Conservation (phyloP, 2,888 invertebrate genomes). For the Cephus sareptanus region DNA sequence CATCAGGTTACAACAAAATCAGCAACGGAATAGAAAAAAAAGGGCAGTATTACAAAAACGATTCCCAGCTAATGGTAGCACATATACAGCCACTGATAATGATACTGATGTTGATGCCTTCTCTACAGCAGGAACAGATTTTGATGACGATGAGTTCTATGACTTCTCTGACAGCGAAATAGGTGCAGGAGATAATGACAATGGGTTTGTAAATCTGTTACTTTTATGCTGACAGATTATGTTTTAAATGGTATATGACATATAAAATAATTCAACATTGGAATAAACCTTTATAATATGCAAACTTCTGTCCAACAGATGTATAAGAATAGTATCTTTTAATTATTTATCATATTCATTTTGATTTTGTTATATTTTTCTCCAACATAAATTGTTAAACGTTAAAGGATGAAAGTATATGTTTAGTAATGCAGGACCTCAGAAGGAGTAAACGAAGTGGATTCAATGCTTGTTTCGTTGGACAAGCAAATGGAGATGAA, state of each 20-base stretch:
- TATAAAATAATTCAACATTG: conserved; percentile 3
- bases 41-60: conserved; percentile 37
- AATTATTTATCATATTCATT: not conserved
- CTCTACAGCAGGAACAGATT: conserved; percentile 57
- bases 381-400: conserved; percentile 26
- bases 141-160: conserved; percentile 60
- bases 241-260: not conserved
- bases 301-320: not conserved
- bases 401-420: conserved; percentile 56
- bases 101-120: conserved; percentile 56
- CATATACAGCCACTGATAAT: conserved; percentile 45
- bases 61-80: conserved; percentile 43
- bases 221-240: conserved; percentile 11
- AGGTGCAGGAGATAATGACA: conserved; percentile 44
- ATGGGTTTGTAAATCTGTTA: conserved; percentile 45
- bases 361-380: conserved; percentile 17
- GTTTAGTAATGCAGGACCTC: conserved; percentile 58
- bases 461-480: conserved; percentile 40
- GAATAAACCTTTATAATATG: not conserved
- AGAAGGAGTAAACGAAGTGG: conserved; percentile 46
- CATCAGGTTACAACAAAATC: conserved; percentile 46
- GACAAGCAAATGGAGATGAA: conserved; percentile 43
- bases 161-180: conserved; percentile 61
- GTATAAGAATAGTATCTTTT: not conserved
- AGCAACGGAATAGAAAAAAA: conserved; percentile 45